phyloP scores from a whole-genome alignment of 2,113 vertebrate genomes.

The Azemiops feae region DNA sequence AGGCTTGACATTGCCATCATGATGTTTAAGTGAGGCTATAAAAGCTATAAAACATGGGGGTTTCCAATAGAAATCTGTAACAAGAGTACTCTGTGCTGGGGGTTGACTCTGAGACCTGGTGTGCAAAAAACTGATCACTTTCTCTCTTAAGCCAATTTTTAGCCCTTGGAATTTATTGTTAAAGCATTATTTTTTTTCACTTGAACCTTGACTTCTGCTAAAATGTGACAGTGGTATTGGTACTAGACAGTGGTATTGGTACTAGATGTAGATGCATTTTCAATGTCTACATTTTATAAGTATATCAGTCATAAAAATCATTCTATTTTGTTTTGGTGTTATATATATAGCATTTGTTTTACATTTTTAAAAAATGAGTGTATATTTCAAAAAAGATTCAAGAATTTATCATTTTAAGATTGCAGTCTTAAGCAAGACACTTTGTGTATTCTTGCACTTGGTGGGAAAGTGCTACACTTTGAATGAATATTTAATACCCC shows the following conservation, averaged over 20 bases:
- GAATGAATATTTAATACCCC: neutral
- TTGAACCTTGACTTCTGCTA: neutral
- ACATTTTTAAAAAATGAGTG: neutral
- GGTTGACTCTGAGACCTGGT: neutral
- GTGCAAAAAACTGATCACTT: neutral
- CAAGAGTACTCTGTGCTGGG: neutral
- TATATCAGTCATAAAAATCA: neutral
- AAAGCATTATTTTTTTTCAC: neutral
- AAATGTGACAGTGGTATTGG: neutral
- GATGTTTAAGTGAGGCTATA: neutral
- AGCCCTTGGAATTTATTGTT: neutral
- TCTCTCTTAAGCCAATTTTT: neutral
- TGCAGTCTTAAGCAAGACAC: neutral
- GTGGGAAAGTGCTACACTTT: neutral
- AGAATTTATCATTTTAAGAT: neutral
- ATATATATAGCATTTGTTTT: neutral
- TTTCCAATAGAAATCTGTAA: neutral
- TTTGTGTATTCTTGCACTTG: neutral
- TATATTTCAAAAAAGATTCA: neutral
- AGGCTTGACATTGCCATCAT: neutral
- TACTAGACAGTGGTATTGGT: neutral
- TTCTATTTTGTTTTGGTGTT: neutral
- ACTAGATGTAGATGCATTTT: neutral
- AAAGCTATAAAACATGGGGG: neutral
- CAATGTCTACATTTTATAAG: neutral